Conservation (phyloP, 2,888 invertebrate species). For the Rotaria macrura region DNA sequence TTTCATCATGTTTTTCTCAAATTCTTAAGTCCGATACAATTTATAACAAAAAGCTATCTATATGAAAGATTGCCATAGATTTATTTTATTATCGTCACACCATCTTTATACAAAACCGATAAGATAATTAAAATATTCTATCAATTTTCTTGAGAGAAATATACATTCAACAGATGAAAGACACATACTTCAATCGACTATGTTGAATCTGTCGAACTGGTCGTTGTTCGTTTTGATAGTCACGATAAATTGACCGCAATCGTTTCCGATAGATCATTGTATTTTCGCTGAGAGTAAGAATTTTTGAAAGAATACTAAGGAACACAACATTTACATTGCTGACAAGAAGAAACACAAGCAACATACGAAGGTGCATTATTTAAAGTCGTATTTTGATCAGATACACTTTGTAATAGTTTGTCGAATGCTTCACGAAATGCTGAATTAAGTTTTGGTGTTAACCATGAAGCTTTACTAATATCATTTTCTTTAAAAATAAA, state of each 20-base stretch:
- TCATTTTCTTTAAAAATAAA: neutral
- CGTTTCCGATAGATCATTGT: neutral
- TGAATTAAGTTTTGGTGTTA: neutral
- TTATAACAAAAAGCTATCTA: no score
- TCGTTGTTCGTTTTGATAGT: neutral
- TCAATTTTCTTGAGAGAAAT: no score
- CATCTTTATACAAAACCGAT: no score
- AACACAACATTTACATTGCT: no score
- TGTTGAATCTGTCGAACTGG: neutral
- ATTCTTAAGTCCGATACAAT: no score
- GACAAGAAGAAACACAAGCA: no score
- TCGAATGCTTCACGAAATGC: constrained; percentile 14
- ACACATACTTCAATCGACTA: neutral
- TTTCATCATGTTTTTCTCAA: no score
- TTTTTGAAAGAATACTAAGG: neutral
- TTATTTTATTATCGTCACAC: no score
- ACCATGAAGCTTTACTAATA: constrained; percentile 11
- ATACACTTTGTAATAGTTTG: neutral
- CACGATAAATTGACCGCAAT: neutral
- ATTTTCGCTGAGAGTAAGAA: neutral
- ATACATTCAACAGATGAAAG: no score
- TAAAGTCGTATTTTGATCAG: neutral
- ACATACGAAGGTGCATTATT: neutral
- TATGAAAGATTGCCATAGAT: no score
- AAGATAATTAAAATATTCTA: no score